A percentile compares a stretch with the other conserved stretches of the same genome.
These are phyloP conservation scores for Ridgeia piscesae DNA, from an alignment of 1,140 invertebrate genomes.

Conservation along the genomic window DNA sequence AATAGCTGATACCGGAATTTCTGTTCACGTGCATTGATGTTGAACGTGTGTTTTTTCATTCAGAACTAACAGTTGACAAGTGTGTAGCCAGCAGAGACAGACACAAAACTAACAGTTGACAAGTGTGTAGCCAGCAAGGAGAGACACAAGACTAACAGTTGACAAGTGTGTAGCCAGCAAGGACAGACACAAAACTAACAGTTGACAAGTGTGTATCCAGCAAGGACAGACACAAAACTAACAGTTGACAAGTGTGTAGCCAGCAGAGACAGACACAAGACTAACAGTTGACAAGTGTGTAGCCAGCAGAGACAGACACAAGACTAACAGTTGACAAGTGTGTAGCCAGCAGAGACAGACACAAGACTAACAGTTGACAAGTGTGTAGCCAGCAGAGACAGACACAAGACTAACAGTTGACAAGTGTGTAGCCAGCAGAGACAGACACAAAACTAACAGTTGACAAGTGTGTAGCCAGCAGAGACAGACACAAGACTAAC, in stretches of 20 bases:
- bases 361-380: conserved; percentile 23
- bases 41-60: not conserved
- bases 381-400: conserved; percentile 20
- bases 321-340: conserved; percentile 5
- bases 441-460: conserved; percentile 22
- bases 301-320: conserved; percentile 27
- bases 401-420: conserved; percentile 23
- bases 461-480: conserved; percentile 19
- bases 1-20: not conserved
- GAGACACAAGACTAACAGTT: conserved; percentile 21
- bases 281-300: conserved; percentile 2
- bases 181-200: conserved; percentile 19
- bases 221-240: conserved; percentile 22
- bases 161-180: conserved; percentile 18
- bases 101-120: conserved; percentile 23
- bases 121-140: conserved; percentile 19
- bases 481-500: conserved; percentile 20
- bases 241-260: not conserved
- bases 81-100: conserved; percentile 20
- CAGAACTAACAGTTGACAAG: conserved; percentile 10
- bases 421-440: conserved; percentile 21
- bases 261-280: conserved; percentile 28
- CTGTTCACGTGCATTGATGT: not conserved
- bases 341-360: conserved; percentile 20
- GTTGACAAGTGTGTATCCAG: conserved; percentile 19